Conservation (phyloP, 2,113 vertebrate genomes). For the Hyperopisus bebe region DNA sequence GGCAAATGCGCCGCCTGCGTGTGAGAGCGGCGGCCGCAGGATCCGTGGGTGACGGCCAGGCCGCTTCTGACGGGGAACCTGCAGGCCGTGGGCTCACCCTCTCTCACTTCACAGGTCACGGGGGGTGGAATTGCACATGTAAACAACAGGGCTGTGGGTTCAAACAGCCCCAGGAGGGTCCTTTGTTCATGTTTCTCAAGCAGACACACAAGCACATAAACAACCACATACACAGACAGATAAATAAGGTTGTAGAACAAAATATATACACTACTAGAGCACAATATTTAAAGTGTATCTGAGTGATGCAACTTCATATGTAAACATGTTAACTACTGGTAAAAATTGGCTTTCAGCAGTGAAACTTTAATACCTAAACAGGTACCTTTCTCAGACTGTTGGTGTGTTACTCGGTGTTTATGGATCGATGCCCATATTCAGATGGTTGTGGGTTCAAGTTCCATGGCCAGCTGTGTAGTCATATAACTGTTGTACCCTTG, state of each 20-base stretch:
- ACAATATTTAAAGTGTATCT: background rate
- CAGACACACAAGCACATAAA: background rate
- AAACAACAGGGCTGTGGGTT: background rate
- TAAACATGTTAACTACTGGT: background rate
- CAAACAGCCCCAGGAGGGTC: background rate
- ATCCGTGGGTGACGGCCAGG: background rate
- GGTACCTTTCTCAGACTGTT: background rate
- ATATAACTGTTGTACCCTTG: background rate
- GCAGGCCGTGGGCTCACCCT: background rate
- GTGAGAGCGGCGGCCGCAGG: background rate
- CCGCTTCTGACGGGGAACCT: background rate
- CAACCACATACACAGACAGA: background rate
- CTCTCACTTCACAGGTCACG: background rate
- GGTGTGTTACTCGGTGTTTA: background rate
- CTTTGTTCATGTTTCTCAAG: background rate
- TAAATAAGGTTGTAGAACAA: background rate
- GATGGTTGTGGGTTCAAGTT: background rate
- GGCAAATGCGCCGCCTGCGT: background rate
- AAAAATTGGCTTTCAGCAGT: background rate
- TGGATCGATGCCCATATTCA: background rate
- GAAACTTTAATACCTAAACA: background rate
- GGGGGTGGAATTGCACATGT: background rate
- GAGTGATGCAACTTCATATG: background rate
- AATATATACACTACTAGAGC: background rate
- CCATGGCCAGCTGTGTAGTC: background rate